Percentiles rank a stretch among this genome's conserved stretches.
These are phyloP conservation scores for Cochlearius cochlearius DNA, from an alignment of 2,113 vertebrate species.

Conservation along the genomic window DNA sequence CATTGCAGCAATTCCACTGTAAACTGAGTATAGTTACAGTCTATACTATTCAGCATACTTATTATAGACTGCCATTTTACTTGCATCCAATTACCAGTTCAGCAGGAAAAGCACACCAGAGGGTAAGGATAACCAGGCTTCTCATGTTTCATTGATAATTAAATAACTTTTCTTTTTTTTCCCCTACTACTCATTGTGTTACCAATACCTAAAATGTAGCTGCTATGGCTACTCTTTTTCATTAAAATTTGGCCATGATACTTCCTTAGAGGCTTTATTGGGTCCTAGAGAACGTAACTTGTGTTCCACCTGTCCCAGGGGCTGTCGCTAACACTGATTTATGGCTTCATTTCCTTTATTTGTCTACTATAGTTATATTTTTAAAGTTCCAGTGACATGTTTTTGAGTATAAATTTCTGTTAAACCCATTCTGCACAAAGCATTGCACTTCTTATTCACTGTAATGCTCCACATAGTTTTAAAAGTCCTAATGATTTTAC, in stretches of 20 bases:
- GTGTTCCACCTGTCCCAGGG: neutral
- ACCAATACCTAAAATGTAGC: neutral
- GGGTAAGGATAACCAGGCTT: neutral
- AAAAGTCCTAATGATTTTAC: neutral
- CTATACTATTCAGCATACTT: neutral
- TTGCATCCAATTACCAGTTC: neutral
- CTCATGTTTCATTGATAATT: neutral
- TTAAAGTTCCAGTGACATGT: neutral
- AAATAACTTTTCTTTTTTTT: neutral
- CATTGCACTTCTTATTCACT: neutral
- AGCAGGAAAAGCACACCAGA: neutral
- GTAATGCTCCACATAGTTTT: neutral
- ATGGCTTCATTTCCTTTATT: neutral
- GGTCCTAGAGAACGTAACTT: neutral
- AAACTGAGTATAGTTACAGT: neutral
- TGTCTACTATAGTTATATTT: neutral
- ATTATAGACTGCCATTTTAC: neutral
- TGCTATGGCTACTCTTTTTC: neutral
- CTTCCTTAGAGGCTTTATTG: neutral
- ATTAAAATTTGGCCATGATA: neutral
- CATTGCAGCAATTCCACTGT: neutral
- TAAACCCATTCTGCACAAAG: neutral
- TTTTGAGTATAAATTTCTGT: neutral
- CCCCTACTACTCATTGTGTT: neutral
- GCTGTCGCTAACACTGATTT: neutral